Evolutionary conservation across 2,113 vertebrate genomes (phyloP).

Genomic region (Phalacrocorax carbo): DNA sequence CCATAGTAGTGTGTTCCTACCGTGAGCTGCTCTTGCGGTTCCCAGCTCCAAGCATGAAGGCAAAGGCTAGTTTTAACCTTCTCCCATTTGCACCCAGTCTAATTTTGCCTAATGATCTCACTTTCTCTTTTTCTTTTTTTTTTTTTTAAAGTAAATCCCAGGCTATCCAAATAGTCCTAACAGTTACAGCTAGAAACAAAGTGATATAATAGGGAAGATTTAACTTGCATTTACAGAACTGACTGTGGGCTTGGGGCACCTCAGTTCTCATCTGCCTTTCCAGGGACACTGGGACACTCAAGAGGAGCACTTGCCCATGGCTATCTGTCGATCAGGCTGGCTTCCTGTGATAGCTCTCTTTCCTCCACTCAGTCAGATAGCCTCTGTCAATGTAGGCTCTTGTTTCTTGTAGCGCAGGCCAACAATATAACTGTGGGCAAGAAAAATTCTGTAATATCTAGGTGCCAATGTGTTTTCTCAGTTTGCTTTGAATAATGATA

Average conservation of each 20-base stretch:
- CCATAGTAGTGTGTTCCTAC: background rate
- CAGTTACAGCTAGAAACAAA: background rate
- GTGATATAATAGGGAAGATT: background rate
- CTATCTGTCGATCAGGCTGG: background rate
- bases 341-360: background rate
- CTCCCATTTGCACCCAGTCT: background rate
- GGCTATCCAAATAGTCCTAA: background rate
- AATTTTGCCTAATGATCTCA: background rate
- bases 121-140: background rate
- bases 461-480: background rate
- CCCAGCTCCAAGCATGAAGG: background rate
- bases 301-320: background rate
- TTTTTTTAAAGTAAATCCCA: background rate
- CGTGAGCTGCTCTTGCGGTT: background rate
- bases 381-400: background rate
- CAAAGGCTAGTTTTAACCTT: constrained; percentile 20
- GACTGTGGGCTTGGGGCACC: background rate
- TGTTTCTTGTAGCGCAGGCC: background rate
- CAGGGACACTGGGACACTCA: background rate
- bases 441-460: background rate
- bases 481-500: background rate
- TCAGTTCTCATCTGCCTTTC: background rate
- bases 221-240: background rate
- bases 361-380: background rate
- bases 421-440: background rate